Conservation (phyloP, 2,797 vertebrate species). For the Melanotaenia maccullochi region DNA sequence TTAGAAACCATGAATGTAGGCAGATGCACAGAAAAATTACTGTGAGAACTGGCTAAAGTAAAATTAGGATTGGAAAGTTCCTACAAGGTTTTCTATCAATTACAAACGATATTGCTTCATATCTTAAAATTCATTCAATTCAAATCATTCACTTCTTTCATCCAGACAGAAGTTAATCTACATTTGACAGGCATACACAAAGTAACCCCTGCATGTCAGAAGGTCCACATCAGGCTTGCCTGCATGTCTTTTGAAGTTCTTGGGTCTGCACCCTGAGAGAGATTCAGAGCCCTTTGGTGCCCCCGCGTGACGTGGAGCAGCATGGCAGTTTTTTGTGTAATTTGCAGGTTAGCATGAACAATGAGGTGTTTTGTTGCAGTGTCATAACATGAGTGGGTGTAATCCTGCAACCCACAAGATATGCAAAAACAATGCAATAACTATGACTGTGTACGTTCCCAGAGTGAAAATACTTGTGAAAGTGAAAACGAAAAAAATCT, state of each 20-base stretch:
- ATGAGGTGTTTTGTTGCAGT: constrained; percentile 64
- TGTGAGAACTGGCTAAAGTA: neutral
- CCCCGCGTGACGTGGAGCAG: constrained; percentile 58
- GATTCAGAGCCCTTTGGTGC: constrained; percentile 41
- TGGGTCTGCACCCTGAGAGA: constrained; percentile 10
- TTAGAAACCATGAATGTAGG: neutral
- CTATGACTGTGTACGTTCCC: constrained; percentile 88
- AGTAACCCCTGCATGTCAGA: constrained; percentile 32
- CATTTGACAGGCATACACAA: neutral
- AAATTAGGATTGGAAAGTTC: constrained; percentile 2
- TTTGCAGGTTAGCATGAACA: constrained; percentile 36
- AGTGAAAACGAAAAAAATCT: constrained; percentile 35
- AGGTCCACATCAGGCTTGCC: constrained; percentile 27
- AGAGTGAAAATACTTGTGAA: constrained; percentile 72
- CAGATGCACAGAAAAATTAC: neutral
- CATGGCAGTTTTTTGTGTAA: constrained; percentile 34
- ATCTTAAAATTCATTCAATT: constrained; percentile 3
- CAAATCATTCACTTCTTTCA: neutral
- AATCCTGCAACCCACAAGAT: constrained; percentile 92
- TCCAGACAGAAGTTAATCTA: neutral
- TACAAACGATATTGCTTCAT: constrained; percentile 2
- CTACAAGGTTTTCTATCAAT: neutral
- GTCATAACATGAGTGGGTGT: constrained; percentile 67
- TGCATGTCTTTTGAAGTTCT: constrained; percentile 22
- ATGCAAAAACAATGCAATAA: constrained; percentile 99